Evolutionary conservation across 2,797 vertebrate species (phyloP), one percentile per base, ranked within the genome.

Genomic region (Etheostoma nigrum): DNA sequence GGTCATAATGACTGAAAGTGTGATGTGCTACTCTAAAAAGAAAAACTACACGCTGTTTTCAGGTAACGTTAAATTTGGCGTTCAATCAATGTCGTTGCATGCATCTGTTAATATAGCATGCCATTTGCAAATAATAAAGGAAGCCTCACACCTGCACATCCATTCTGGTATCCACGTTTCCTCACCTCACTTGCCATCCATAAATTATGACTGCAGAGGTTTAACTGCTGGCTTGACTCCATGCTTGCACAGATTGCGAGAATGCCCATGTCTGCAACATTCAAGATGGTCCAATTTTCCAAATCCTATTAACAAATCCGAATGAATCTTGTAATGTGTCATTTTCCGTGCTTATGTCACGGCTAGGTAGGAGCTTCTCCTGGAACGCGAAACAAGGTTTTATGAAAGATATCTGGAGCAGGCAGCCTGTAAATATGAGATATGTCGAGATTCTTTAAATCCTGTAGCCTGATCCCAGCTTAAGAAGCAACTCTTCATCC

Each of bases 221-320:
- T 81, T 68, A 44, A 25, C 70, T 72, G 60, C 73, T 74, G 79
- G 68, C 72, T 51, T 5, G 4, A 80, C 83, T 69, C 45, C 71
- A 66, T 18, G 51, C 25, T 66, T 52, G 70, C 36, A n/a, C 76
- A 72, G 55, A 48, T 47, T 67, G 70, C 21, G 36, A 71, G 74
- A 86, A 74, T 76, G 74, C 81, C 81, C 68, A 79, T 67, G 76
- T 73, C 61, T 68, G 83, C 82, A 84, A 90, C 75, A 88, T 89
- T 87, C 54, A 48, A 72, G 73, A 83, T 11, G 76, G 76, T 86
- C 86, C 85, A 88, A 88, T 90, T 90, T 86, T 60, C 74, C 67
- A 86, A 92, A 92, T 91, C 90, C 89, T 79, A 76, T 91, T 92
- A 85, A 65, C 48, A 90, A 91, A 92, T 85, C 83, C 84, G 2